Percentiles rank a stretch among this genome's conserved stretches.
Evolutionary conservation across 2,888 invertebrate genomes (phyloP).

Genomic region (Ectemnius continuus): DNA sequence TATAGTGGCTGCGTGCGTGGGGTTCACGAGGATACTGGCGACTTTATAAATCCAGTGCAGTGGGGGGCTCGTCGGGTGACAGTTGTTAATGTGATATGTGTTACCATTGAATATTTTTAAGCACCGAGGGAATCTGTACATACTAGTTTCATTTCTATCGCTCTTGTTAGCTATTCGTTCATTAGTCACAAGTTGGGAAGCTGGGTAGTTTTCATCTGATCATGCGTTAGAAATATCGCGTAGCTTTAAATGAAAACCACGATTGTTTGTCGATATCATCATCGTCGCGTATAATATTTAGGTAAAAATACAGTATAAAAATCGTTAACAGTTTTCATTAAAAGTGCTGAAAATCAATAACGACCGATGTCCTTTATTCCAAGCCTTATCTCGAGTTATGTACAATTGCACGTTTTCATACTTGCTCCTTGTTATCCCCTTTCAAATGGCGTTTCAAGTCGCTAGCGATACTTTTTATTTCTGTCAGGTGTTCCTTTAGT

Average conservation of each 20-base stretch:
- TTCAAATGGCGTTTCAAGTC: conserved; percentile 79
- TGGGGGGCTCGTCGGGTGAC: background rate
- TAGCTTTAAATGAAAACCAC: too few species aligned
- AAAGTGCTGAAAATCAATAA: background rate
- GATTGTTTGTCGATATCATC: too few species aligned
- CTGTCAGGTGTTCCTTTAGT: conserved; percentile 78
- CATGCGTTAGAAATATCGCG: too few species aligned
- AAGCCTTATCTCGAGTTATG: conserved; percentile 26
- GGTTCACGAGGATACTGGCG: conserved; percentile 95
- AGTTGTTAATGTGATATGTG: conserved; percentile 20
- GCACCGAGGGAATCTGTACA: conserved; percentile 7
- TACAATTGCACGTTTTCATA: conserved; percentile 47
- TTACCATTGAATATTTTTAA: conserved; percentile 15
- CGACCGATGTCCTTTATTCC: conserved; percentile 10
- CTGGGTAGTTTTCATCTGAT: too few species aligned
- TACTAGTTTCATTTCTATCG: conserved; percentile 22
- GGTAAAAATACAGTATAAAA: conserved; percentile 12
- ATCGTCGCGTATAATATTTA: conserved; percentile 20
- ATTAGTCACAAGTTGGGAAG: too few species aligned
- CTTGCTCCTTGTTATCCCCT: conserved; percentile 63
- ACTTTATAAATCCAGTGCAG: conserved; percentile 83
- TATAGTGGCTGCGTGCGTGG: conserved; percentile 91
- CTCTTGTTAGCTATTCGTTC: too few species aligned
- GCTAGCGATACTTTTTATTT: conserved; percentile 80
- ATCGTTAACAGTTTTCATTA: conserved; percentile 4